Base-by-base conservation (phyloP, 1,140 invertebrate species). In the Adelges cooleyi region DNA sequence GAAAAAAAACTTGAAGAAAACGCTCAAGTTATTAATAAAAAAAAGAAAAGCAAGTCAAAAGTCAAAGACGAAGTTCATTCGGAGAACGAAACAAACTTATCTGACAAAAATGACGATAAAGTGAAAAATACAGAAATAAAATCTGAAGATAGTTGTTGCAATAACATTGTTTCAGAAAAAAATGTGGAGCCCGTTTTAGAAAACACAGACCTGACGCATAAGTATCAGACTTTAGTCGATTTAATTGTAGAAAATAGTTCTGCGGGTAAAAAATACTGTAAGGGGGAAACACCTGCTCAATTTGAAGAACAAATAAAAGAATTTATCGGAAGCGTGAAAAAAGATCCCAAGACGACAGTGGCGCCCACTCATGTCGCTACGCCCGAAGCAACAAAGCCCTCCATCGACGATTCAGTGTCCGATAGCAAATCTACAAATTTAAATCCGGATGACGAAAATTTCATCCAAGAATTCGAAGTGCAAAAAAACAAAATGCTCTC, bases 181-280 rank as follows among this genome's bases (percentile, higher is more conserved):
- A 33, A 33, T 11, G 29, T 6, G 5, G 29, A 33, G 11, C 11
- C 29, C 11, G 29, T 33, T 33, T 6, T 33, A 33, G 5, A 17
- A 5, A 27, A 27, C n/a, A 10, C 44, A 13, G 53, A 40, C 15
- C 29, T 62, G 23, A 48, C 56, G 1, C n/a, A 48, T 15, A 62
- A 62, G 22, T 62, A 62, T 33, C 42, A 62, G 33, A 20, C 42
- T 15, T 48, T 62, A 27, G 42, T 62, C 20, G 42, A 62, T 33
- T 42, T 46, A 10, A 27, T 62, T 3, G 46, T 62, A 23, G 56
- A 62, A 10, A 62, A 62, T 6, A 62, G 56, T 46, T 62, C 56
- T 22, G 56, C 56, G 10, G 56, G 56, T 46, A 48, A n/a, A 22
- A 62, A 48, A 48, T 62, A 20, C 33, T 62, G 17, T 48, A 62